phyloP scores from a whole-genome alignment of 2,888 invertebrate species.

The Perizoma affinitatum region DNA sequence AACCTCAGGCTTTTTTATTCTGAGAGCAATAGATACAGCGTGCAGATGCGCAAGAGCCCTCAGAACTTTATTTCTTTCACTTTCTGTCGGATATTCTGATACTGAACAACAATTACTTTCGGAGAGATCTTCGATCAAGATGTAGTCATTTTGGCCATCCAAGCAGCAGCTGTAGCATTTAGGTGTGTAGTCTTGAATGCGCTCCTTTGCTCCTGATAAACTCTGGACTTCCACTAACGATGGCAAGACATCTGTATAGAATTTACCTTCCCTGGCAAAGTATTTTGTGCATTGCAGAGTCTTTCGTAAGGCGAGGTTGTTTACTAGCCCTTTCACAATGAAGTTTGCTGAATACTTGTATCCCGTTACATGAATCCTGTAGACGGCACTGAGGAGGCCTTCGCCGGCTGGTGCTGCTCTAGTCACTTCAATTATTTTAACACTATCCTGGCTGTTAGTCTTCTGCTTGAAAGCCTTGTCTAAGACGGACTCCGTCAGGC shows the following conservation, averaged over 20 bases:
- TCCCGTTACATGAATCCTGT: slow-evolving; percentile 51
- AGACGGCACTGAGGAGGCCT: slow-evolving; percentile 59
- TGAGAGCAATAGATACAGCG: slow-evolving; percentile 56
- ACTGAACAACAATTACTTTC: slow-evolving; percentile 46
- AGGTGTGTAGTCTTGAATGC: slow-evolving; percentile 51
- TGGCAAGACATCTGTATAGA: slow-evolving; percentile 54
- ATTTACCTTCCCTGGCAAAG: slow-evolving; percentile 54
- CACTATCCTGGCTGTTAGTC: slow-evolving; percentile 50
- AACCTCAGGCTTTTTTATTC: slow-evolving; percentile 46
- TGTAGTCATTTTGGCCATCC: slow-evolving; percentile 57
- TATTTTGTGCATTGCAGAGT: slow-evolving; percentile 45
- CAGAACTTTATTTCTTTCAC: slow-evolving; percentile 49
- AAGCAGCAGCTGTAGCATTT: slow-evolving; percentile 49
- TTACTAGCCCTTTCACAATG: slow-evolving; percentile 54
- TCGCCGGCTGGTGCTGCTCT: slow-evolving; percentile 57
- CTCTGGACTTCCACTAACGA: slow-evolving; percentile 49
- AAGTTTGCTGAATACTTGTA: slow-evolving; percentile 44
- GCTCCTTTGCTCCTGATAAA: slow-evolving; percentile 50
- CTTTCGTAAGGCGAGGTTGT: slow-evolving; percentile 46
- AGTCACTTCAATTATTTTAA: slow-evolving; percentile 46
- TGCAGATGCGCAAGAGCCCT: slow-evolving; percentile 61
- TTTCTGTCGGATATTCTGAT: slow-evolving; percentile 41
- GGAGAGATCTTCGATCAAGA: slow-evolving; percentile 58
- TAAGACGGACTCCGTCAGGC: slow-evolving; percentile 51
- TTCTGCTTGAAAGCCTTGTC: slow-evolving; percentile 51